Percentiles rank a stretch among this genome's conserved stretches.
Evolutionary conservation across 2,797 vertebrate genomes (phyloP).

Genomic region (Manis crassicaudata): DNA sequence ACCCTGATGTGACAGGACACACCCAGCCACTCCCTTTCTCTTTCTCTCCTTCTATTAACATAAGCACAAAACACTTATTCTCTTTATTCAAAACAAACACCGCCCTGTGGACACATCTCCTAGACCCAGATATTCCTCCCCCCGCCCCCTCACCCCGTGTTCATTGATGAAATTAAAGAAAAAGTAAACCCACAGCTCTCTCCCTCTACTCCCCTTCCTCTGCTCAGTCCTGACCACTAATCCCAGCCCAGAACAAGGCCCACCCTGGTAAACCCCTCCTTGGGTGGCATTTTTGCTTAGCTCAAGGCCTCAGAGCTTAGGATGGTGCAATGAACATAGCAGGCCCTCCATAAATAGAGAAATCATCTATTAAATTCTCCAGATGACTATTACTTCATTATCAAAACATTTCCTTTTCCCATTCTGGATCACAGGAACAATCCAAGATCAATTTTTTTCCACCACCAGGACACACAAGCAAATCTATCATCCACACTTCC

Average conservation of each 20-base stretch:
- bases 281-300: neutral
- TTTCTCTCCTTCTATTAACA: neutral
- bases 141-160: neutral
- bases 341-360: neutral
- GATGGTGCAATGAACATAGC: neutral
- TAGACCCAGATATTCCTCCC: neutral
- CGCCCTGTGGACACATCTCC: neutral
- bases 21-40: neutral
- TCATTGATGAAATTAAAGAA: constrained; percentile 10
- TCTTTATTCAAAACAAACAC: neutral
- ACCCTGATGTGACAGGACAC: neutral
- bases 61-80: neutral
- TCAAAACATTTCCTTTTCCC: neutral
- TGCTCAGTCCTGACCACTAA: neutral
- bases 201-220: neutral
- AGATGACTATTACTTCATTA: neutral
- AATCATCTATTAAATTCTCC: neutral
- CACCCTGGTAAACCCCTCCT: neutral
- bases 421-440: neutral
- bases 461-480: neutral
- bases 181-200: neutral
- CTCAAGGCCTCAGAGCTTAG: neutral
- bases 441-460: neutral
- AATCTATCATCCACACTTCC: neutral
- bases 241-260: neutral